Conservation (phyloP, 2,113 vertebrate genomes). For the Tor tambroides region DNA sequence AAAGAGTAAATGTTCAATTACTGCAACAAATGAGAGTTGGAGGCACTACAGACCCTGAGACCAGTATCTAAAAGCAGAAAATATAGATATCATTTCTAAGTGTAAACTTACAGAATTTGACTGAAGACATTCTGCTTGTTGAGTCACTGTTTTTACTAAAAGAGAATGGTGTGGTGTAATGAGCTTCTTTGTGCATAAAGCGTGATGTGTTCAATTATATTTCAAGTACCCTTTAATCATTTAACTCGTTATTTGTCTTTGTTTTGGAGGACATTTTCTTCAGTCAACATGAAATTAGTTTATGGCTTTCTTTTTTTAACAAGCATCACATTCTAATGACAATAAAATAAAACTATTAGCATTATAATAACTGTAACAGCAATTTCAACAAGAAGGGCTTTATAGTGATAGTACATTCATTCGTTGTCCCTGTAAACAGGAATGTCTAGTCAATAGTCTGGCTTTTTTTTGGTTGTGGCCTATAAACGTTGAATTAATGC, state of each 20-base stretch:
- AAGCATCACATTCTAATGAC: not conserved
- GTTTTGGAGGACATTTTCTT: not conserved
- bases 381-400: not conserved
- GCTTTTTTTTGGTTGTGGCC: not conserved
- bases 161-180: not conserved
- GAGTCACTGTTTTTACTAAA: not conserved
- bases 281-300: not conserved
- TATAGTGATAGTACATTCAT: conserved; percentile 12
- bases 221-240: not conserved
- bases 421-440: not conserved
- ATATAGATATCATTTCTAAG: not conserved
- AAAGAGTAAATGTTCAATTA: not conserved
- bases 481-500: not conserved
- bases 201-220: not conserved
- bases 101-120: not conserved
- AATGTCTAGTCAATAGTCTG: conserved; percentile 10
- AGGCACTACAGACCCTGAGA: conserved; percentile 33
- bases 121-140: conserved; percentile 10
- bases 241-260: not conserved
- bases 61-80: conserved; percentile 12
- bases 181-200: not conserved
- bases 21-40: not conserved
- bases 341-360: not conserved
- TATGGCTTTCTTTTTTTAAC: conserved; percentile 12
- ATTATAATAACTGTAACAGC: conserved; percentile 16